Base-by-base conservation (phyloP, 2,113 vertebrate genomes). In the Leptocoma aspasia region DNA sequence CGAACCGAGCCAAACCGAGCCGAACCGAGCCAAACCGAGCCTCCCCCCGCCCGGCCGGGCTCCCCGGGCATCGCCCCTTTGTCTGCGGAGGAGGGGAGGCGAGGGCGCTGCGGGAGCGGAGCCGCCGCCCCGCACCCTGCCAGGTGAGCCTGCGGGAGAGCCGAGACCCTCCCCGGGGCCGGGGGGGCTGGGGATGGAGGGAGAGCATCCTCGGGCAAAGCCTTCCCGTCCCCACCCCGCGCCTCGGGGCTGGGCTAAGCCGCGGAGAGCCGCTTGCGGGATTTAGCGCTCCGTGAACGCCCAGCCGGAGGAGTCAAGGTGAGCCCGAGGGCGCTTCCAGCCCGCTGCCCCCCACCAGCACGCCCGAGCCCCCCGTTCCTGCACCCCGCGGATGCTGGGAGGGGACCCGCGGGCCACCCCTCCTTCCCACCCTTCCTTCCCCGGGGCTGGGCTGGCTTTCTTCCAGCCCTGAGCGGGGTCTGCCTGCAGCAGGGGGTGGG, bases 271-370 rank as follows among this genome's bases (percentile, higher is more conserved):
- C 50, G 80, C 77, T 80, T 45, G 84, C 21, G 92, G 54, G 77
- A 35, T 90, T 87, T 50, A 79, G 66, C 52, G 72, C 64, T 76
- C 37, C 70, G 14, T 2, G 31, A 18, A 37, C 50, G 87, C 75
- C 81, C 71, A 11, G 76, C 54, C 24, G 47, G 30, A 83, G 77
- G 91, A 91, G 73, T 70, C 92, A 89, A 69, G 90, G 90, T 91
- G 89, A 97, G 89, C 94, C 93, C 76, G 94, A 94, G 94, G 96
- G 89, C 93, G 68, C 63, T 37, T 2, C 10, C 22, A 68, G 95
- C 65, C 78, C 15, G 31, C 20, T 26, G 47, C 31, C 9, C 53
- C 45, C 47, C 81, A 31, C 14, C 57, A 2, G 2, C 41, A 28
- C 22, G 33, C n/a, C 75, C 7, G 18, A 52, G 1, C 16, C 76